Base-by-base conservation (phyloP, 2,797 vertebrate species). In the Ctenopoma multispine region DNA sequence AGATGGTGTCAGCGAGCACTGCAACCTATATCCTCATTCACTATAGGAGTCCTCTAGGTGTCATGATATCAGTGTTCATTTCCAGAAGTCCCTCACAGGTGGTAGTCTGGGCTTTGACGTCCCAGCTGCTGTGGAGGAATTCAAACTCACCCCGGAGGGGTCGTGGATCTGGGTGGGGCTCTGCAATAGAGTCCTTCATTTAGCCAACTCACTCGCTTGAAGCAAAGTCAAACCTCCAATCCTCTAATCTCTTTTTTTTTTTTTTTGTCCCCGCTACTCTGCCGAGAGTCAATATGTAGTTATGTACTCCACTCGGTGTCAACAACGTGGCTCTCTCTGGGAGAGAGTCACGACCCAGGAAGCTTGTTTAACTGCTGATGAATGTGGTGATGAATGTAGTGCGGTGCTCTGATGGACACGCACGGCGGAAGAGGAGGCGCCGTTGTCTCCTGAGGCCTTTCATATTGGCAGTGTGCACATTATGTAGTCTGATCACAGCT, bases 281-380 rank as follows among this genome's bases (percentile, higher is more conserved):
- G 67, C 53, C 0, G 56, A 69, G 79, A 89, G 82, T 86, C 87
- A 82, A 82, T 84, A 83, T 89, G 89, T 88, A 84, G 86, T 88
- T 87, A 83, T 82, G 75, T 77, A 61, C 83, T 85, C 61, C 62
- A 55, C 51, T 75, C 21, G 40, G 63, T 81, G 84, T 87, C 83
- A 88, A 87, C 81, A 86, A 56, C 9, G 61, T 27, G 58, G 14
- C 24, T 17, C 81, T 66, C 46, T 63, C 48, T 14, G 79, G 66
- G 72, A 80, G 66, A 46, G 46, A 78, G 75, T 77, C 81, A 61
- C 56, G 58, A 82, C 85, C 84, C 21, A 4, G 77, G 75, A 75
- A 78, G 70, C 75, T 75, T 64, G 71, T 88, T 81, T 81, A 88
- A 88, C 79, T 31, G 29, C 55, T 73, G 80, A 83, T 85, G 90